A percentile compares a stretch with the other conserved stretches of the same genome.
These are phyloP conservation scores for Pogonomyrmex californicus DNA, from an alignment of 1,140 invertebrate species.

Conservation along the genomic window DNA sequence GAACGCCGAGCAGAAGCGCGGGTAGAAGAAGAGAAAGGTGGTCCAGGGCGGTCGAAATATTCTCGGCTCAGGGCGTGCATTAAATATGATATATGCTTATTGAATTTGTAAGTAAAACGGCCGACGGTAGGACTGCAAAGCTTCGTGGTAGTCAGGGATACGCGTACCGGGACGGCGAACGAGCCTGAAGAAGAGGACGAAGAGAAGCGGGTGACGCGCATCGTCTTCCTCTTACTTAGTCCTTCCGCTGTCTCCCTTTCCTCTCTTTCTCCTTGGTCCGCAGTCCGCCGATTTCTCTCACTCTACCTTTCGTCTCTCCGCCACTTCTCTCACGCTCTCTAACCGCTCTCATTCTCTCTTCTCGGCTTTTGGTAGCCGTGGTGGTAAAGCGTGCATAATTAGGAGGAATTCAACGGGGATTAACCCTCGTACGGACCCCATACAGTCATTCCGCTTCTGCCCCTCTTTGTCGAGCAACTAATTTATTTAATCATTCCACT, in stretches of 20 bases:
- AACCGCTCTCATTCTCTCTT: constrained; percentile 32
- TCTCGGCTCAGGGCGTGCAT: constrained; percentile 79
- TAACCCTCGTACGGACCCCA: constrained; percentile 84
- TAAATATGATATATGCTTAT: constrained; percentile 85
- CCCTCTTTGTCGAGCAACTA: constrained; percentile 85
- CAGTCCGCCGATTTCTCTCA: constrained; percentile 43
- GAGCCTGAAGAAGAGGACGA: constrained; percentile 22
- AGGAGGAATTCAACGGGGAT: constrained; percentile 86
- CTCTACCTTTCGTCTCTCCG: constrained; percentile 43
- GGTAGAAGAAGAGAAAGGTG: constrained; percentile 69
- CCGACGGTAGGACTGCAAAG: constrained; percentile 74
- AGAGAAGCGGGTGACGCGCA: constrained; percentile 21
- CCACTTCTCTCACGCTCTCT: background rate
- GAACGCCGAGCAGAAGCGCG: constrained; percentile 18
- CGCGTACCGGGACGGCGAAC: constrained; percentile 50
- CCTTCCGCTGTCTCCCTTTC: constrained; percentile 24
- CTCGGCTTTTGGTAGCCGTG: constrained; percentile 77
- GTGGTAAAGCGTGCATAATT: constrained; percentile 86
- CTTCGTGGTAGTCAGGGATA: constrained; percentile 68
- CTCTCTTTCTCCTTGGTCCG: constrained; percentile 59
- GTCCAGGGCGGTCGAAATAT: constrained; percentile 80
- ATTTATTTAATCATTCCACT: constrained; percentile 85
- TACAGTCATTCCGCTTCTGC: constrained; percentile 83
- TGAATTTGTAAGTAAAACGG: constrained; percentile 84
- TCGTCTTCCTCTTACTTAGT: constrained; percentile 31